phyloP scores from a whole-genome alignment of 2,113 vertebrate species.

The Oryzias celebensis region DNA sequence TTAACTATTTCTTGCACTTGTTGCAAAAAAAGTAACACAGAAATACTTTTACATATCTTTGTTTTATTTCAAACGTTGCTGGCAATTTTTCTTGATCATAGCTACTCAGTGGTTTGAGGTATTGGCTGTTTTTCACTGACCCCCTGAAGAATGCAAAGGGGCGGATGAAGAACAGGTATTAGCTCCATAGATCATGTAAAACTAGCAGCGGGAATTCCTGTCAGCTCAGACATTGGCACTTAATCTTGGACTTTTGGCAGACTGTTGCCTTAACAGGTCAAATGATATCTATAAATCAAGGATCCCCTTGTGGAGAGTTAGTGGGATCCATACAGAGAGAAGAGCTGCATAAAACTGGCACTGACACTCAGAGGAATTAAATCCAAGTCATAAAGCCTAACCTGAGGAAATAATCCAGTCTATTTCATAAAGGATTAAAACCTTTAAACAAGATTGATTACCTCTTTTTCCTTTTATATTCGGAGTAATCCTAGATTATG shows the following conservation, averaged over 20 bases:
- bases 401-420: conserved; percentile 79
- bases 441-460: conserved; percentile 79
- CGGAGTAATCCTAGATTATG: conserved; percentile 79
- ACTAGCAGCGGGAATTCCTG: conserved; percentile 80
- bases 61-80: conserved; percentile 45
- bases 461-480: conserved; percentile 69
- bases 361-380: conserved; percentile 71
- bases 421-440: conserved; percentile 82
- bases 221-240: conserved; percentile 78
- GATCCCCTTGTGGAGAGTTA: conserved; percentile 58
- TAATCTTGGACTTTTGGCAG: conserved; percentile 84
- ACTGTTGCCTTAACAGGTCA: conserved; percentile 85
- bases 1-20: no score
- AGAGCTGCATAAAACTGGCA: conserved; percentile 41
- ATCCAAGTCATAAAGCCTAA: conserved; percentile 71
- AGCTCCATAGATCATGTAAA: conserved; percentile 81
- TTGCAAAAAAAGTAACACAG: neutral
- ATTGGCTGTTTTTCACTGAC: conserved; percentile 51
- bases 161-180: conserved; percentile 75
- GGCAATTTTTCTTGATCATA: conserved; percentile 15
- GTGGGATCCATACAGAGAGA: conserved; percentile 45
- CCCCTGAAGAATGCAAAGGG: conserved; percentile 49
- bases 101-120: conserved; percentile 56
- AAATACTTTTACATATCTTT: conserved; percentile 6
- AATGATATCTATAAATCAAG: conserved; percentile 84